Evolutionary conservation across 2,113 vertebrate genomes (phyloP).

Genomic region (Meriones unguiculatus): DNA sequence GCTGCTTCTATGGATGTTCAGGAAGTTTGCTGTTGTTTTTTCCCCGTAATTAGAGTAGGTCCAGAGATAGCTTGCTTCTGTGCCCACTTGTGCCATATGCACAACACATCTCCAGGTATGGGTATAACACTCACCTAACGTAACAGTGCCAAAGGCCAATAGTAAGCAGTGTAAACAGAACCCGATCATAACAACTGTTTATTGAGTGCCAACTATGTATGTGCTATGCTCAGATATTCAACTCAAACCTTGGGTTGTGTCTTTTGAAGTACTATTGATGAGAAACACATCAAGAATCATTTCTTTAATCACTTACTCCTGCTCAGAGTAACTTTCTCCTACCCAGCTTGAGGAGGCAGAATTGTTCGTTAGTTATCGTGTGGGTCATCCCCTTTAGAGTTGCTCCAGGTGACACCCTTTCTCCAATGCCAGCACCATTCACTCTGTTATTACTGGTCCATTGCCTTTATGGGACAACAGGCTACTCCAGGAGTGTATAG

Average conservation of each 20-base stretch:
- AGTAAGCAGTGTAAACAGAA: background rate
- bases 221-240: background rate
- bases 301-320: background rate
- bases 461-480: background rate
- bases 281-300: background rate
- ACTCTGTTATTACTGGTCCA: background rate
- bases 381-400: background rate
- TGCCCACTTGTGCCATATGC: background rate
- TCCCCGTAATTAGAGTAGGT: background rate
- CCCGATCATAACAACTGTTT: background rate
- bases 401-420: background rate
- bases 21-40: background rate
- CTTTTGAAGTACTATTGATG: background rate
- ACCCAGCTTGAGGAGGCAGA: background rate
- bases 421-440: background rate
- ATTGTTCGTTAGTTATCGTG: background rate
- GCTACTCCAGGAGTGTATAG: background rate
- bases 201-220: background rate
- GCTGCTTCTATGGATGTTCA: background rate
- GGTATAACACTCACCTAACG: background rate
- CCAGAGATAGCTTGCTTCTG: background rate
- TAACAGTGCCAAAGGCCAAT: background rate
- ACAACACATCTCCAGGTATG: background rate
- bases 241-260: background rate
- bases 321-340: background rate